These are phyloP conservation scores for Eucera pruinosa DNA, from an alignment of 2,888 invertebrate genomes.

Conservation along the genomic window DNA sequence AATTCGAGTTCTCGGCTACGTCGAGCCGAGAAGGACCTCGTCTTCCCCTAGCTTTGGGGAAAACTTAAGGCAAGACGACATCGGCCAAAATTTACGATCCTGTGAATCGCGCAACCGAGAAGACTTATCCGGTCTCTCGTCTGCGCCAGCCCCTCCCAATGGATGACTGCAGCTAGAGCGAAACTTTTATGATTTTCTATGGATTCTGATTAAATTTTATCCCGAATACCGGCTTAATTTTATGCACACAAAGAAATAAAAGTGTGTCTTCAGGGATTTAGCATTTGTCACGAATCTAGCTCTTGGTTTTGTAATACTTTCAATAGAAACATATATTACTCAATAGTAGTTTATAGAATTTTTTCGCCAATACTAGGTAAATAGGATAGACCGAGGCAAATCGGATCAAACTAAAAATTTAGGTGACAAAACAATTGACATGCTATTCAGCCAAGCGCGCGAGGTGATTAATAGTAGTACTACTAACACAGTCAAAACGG, in stretches of 20 bases:
- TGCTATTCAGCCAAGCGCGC: too few species aligned
- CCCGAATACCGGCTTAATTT: constrained; percentile 36
- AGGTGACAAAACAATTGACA: too few species aligned
- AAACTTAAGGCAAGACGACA: constrained; percentile 64
- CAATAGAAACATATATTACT: too few species aligned
- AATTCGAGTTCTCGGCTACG: constrained; percentile 72
- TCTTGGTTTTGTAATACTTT: too few species aligned
- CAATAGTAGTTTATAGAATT: too few species aligned
- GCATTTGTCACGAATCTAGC: too few species aligned
- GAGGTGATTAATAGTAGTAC: too few species aligned
- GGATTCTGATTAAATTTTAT: constrained; percentile 57
- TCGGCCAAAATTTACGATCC: constrained; percentile 67
- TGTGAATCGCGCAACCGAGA: constrained; percentile 53
- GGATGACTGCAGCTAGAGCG: constrained; percentile 18
- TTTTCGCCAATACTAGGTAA: too few species aligned
- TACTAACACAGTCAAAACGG: too few species aligned
- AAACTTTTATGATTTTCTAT: constrained; percentile 58
- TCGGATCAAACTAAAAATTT: too few species aligned
- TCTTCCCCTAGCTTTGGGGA: constrained; percentile 54
- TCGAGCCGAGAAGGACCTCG: constrained; percentile 28
- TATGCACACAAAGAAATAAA: background rate
- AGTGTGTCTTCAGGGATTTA: background rate
- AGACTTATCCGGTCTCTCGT: constrained; percentile 53
- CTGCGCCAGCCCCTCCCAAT: constrained; percentile 14
- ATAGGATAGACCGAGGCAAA: too few species aligned